Percentiles rank a stretch among this genome's conserved stretches.
These are phyloP conservation scores for Trichonephila clavata DNA, from an alignment of 1,140 invertebrate species.

Conservation along the genomic window DNA sequence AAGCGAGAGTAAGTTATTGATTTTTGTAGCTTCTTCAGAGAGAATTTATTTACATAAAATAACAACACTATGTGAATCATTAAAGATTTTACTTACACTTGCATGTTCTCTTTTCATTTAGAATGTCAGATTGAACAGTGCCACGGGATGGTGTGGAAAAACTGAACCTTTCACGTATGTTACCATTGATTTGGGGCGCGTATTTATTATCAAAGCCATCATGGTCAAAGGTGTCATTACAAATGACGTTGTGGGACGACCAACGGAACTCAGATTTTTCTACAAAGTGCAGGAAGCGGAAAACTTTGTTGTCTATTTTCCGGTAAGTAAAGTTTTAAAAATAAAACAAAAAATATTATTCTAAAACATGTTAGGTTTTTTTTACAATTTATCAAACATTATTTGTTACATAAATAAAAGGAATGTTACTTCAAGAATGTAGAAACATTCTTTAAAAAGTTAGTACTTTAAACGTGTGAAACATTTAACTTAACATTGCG, in stretches of 20 bases:
- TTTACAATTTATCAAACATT: no score
- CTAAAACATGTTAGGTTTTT: no score
- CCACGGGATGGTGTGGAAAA: slow-evolving; percentile 95
- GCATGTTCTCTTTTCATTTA: slow-evolving; percentile 80
- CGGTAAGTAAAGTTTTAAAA: slow-evolving; percentile 80
- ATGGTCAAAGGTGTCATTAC: slow-evolving; percentile 94
- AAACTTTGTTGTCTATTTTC: slow-evolving; percentile 97
- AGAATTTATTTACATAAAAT: no score
- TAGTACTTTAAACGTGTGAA: no score
- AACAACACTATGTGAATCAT: no score
- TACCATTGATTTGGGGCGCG: slow-evolving; percentile 94
- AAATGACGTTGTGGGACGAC: slow-evolving; percentile 95
- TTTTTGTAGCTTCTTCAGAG: no score
- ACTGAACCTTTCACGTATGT: slow-evolving; percentile 96
- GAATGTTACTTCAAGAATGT: no score
- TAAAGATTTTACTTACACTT: no score
- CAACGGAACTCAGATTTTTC: slow-evolving; percentile 97
- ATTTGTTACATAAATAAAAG: no score
- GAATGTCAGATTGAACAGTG: slow-evolving; percentile 94
- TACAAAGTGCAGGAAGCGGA: slow-evolving; percentile 96
- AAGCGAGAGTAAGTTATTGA: slow-evolving; percentile 77
- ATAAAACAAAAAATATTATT: no score
- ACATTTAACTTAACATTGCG: no score
- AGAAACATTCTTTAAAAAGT: no score
- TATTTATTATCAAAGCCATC: slow-evolving; percentile 91